phyloP scores from a whole-genome alignment of 1,140 invertebrate genomes.

The Scaptomyza graminum region DNA sequence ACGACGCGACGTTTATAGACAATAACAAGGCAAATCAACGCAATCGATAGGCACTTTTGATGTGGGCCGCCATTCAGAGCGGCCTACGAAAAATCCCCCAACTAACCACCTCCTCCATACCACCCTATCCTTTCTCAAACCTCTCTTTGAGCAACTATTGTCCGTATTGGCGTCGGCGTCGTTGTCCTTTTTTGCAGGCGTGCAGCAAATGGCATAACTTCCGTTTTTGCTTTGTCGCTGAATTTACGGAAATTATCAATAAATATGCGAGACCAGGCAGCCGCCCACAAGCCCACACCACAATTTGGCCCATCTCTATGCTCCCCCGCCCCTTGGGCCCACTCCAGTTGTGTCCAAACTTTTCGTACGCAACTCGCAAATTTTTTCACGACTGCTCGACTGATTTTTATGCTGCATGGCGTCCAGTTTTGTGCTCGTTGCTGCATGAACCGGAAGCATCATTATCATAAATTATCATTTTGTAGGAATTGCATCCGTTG shows the following conservation, averaged over 20 bases:
- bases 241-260: constrained; percentile 83
- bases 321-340: neutral
- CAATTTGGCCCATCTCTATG: neutral
- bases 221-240: constrained; percentile 74
- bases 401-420: constrained; percentile 59
- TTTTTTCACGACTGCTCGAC: constrained; percentile 48
- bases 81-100: too few relatives aligned
- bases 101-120: neutral
- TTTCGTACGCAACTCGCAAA: constrained; percentile 56
- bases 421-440: constrained; percentile 52
- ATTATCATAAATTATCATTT: constrained; percentile 84
- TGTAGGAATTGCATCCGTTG: constrained; percentile 83
- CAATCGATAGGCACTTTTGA: constrained; percentile 79
- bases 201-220: constrained; percentile 81
- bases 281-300: constrained; percentile 2
- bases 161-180: constrained; percentile 50
- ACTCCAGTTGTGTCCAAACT: neutral
- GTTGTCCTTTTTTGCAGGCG: constrained; percentile 64
- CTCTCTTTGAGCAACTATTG: constrained; percentile 54
- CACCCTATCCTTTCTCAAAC: neutral
- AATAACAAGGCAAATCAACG: constrained; percentile 73
- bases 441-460: constrained; percentile 78
- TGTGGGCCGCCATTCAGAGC: constrained; percentile 45
- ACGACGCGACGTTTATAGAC: constrained; percentile 59
- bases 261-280: constrained; percentile 75